Percentiles rank a stretch among this genome's conserved stretches.
phyloP scores from a whole-genome alignment of 2,888 invertebrate genomes.

The Pycnomerus fuliginosus region DNA sequence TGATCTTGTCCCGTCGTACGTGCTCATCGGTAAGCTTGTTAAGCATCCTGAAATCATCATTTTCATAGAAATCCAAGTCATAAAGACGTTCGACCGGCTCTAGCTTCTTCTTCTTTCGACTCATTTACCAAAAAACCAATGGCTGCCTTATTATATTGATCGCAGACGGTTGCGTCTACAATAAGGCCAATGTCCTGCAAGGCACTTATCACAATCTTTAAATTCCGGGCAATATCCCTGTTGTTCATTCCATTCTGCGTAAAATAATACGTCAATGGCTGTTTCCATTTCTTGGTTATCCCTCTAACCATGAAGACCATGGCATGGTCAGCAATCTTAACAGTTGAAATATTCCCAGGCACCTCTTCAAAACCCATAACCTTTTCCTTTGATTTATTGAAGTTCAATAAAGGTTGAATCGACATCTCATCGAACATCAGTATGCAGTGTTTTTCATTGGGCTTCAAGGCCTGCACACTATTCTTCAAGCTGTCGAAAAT shows the following conservation, averaged over 20 bases:
- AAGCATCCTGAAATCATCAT: slow-evolving; percentile 5
- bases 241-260: slow-evolving; percentile 1
- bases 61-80: slow-evolving; percentile 2
- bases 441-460: slow-evolving; percentile 2
- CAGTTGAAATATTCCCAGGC: background rate
- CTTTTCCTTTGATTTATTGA: slow-evolving; percentile 2
- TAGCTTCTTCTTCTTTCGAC: background rate
- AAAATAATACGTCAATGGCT: too few species aligned
- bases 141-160: slow-evolving; percentile 4
- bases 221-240: background rate
- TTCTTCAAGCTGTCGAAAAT: background rate
- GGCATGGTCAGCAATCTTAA: slow-evolving; percentile 17
- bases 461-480: background rate
- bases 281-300: background rate
- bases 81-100: slow-evolving; percentile 1
- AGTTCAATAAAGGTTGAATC: too few species aligned
- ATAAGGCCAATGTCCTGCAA: background rate
- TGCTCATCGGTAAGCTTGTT: slow-evolving; percentile 9
- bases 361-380: slow-evolving; percentile 11
- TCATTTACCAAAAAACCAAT: background rate
- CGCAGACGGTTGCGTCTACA: slow-evolving; percentile 4
- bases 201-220: background rate
- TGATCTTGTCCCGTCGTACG: too few species aligned
- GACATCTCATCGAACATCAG: slow-evolving; percentile 19
- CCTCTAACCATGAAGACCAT: slow-evolving; percentile 8